A percentile compares a stretch with the other conserved stretches of the same genome.
Conservation (phyloP, 2,888 invertebrate genomes). For the Troglohyphantes excavatus region DNA sequence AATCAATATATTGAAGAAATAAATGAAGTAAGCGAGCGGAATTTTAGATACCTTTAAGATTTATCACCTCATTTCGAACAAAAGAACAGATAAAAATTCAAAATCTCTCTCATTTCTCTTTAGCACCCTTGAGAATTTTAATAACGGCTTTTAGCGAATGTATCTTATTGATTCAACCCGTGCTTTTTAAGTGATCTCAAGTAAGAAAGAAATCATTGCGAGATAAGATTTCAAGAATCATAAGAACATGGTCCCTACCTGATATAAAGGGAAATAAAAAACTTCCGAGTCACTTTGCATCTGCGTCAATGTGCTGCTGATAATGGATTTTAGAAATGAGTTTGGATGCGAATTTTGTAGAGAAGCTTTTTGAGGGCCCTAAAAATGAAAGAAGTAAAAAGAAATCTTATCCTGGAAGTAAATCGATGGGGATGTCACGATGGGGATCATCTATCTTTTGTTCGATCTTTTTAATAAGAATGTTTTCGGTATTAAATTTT, state of each 20-base stretch:
- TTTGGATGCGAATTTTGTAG: background rate
- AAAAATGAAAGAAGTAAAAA: background rate
- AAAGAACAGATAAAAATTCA: background rate
- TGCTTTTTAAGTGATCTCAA: background rate
- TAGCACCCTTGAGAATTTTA: constrained; percentile 9
- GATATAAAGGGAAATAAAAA: background rate
- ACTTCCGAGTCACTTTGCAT: background rate
- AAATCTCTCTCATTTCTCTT: background rate
- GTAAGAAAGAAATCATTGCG: background rate
- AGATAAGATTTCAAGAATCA: background rate
- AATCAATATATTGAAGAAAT: background rate
- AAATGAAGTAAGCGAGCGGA: background rate
- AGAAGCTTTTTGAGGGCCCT: background rate
- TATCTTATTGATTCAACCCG: background rate
- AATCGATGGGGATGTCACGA: background rate
- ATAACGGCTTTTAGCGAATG: background rate
- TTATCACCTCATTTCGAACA: background rate
- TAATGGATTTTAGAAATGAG: background rate
- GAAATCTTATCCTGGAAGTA: background rate
- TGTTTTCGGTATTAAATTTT: background rate
- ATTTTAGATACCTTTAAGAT: background rate
- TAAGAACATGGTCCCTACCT: background rate
- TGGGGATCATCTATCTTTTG: background rate
- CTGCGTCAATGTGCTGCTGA: background rate
- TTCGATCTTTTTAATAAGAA: constrained; percentile 6